Percentiles rank a stretch among this genome's conserved stretches.
These are phyloP conservation scores for Dyspetes luteomarginatus DNA, from an alignment of 2,888 invertebrate species.

Conservation along the genomic window DNA sequence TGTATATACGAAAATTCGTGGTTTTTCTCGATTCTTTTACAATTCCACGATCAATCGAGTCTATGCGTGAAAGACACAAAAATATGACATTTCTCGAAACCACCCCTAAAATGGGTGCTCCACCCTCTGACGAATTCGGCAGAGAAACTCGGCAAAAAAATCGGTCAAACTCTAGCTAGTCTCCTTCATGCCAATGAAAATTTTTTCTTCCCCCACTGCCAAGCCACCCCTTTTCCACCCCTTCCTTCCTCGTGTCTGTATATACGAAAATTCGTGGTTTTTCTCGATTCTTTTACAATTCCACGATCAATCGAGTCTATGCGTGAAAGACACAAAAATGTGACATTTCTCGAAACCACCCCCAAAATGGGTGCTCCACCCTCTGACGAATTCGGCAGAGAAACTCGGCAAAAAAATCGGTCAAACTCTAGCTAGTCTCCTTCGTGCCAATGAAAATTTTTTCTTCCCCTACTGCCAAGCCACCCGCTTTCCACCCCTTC, in stretches of 20 bases:
- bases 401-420: constrained; percentile 26
- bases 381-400: constrained; percentile 55
- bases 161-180: constrained; percentile 37
- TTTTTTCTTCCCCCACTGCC: constrained; percentile 1
- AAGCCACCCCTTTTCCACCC: neutral
- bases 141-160: constrained; percentile 35
- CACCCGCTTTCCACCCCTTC: neutral
- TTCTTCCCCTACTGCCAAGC: neutral
- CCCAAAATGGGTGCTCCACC: constrained; percentile 54
- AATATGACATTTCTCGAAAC: no score
- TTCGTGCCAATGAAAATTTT: constrained; percentile 8
- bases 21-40: constrained; percentile 44
- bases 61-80: no score
- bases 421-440: constrained; percentile 34
- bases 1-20: neutral
- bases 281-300: constrained; percentile 50
- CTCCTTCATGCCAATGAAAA: constrained; percentile 1
- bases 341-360: no score
- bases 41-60: constrained; percentile 38
- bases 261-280: neutral
- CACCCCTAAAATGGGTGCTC: no score
- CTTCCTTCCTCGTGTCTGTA: neutral
- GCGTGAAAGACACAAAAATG: no score
- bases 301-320: no score
- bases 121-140: constrained; percentile 56